A percentile compares a stretch with the other conserved stretches of the same genome.
Evolutionary conservation across 2,888 invertebrate species (phyloP).

Genomic region (Scaptomyza parva): DNA sequence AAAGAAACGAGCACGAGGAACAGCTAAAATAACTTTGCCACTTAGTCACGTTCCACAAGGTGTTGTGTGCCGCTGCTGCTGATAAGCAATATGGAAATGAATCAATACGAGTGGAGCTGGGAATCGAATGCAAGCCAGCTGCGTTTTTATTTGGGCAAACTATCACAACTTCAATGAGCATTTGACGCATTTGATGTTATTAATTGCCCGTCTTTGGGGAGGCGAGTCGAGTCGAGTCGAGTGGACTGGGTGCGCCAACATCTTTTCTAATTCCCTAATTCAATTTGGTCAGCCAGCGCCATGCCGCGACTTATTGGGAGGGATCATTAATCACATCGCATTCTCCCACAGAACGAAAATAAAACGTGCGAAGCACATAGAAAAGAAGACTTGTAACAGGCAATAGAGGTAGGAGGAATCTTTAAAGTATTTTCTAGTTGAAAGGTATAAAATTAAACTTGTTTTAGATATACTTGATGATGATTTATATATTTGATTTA

Average conservation of each 20-base stretch:
- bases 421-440: too few relatives aligned
- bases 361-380: conserved; percentile 22
- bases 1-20: conserved; percentile 13
- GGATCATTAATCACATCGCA: conserved; percentile 64
- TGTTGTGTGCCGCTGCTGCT: conserved; percentile 11
- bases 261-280: conserved; percentile 41
- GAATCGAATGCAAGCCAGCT: conserved; percentile 37
- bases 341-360: conserved; percentile 32
- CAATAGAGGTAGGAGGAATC: background rate
- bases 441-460: too few relatives aligned
- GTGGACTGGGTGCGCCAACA: conserved; percentile 45
- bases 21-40: conserved; percentile 61
- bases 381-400: background rate
- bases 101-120: conserved; percentile 17
- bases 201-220: conserved; percentile 57
- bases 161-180: conserved; percentile 44
- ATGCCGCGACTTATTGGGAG: conserved; percentile 25
- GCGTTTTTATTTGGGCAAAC: conserved; percentile 51
- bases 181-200: conserved; percentile 69
- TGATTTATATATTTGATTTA: too few relatives aligned
- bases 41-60: conserved; percentile 64
- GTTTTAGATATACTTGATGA: too few relatives aligned
- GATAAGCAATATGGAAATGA: conserved; percentile 36
- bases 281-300: conserved; percentile 69
- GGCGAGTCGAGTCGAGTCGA: conserved; percentile 37